Percentiles rank a stretch among this genome's conserved stretches.
These are phyloP conservation scores for Gambusia affinis DNA, from an alignment of 2,113 vertebrate genomes.

Conservation along the genomic window DNA sequence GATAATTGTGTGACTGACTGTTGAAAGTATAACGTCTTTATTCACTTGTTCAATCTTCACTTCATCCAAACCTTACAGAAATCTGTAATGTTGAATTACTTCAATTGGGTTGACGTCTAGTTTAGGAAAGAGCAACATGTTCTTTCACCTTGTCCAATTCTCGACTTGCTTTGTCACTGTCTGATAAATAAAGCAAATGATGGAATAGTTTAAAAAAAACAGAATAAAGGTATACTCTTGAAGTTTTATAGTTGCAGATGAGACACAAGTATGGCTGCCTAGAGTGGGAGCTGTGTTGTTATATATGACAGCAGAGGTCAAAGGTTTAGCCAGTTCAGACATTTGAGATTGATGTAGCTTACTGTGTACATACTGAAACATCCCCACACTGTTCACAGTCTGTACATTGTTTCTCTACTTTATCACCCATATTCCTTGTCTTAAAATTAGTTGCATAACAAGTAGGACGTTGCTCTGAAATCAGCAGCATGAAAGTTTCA, in stretches of 20 bases:
- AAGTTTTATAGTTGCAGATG: not conserved
- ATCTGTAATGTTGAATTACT: not conserved
- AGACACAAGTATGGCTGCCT: not conserved
- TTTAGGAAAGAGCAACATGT: not conserved
- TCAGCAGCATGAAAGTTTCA: not conserved
- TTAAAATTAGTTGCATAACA: not conserved
- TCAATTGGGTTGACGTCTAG: not conserved
- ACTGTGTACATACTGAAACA: slow-evolving; percentile 51
- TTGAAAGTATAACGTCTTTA: too few species aligned
- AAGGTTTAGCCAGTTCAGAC: slow-evolving; percentile 23
- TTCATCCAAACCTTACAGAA: not conserved
- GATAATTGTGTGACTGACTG: not conserved
- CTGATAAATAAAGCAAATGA: not conserved
- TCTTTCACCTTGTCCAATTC: not conserved
- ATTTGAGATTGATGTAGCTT: slow-evolving; percentile 59
- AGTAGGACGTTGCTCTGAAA: slow-evolving; percentile 43
- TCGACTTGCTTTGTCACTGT: not conserved
- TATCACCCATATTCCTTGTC: slow-evolving; percentile 7
- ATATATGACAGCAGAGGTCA: not conserved
- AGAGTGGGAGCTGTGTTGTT: not conserved
- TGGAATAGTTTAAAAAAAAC: too few species aligned
- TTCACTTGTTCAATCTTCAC: too few species aligned
- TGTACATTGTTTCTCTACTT: slow-evolving; percentile 2
- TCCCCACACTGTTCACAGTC: slow-evolving; percentile 30
- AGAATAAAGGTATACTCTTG: too few species aligned